Evolutionary conservation across 2,797 vertebrate species (phyloP), one percentile per base, ranked within the genome.

Genomic region (Natrix natrix): DNA sequence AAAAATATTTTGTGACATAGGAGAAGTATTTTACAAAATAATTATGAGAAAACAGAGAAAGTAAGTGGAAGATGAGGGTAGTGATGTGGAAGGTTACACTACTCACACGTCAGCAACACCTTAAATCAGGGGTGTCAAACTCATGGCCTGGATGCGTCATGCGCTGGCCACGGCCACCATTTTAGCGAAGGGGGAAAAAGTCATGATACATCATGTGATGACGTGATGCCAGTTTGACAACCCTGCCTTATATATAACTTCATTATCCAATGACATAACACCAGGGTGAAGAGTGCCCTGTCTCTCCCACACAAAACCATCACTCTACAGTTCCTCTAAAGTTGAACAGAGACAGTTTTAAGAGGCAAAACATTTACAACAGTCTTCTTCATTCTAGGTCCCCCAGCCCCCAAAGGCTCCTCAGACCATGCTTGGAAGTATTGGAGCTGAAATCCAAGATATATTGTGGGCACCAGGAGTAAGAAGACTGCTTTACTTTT

Each of bases 11-110:
- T 96, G 96, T 97, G 96, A 96, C 96, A 96, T 95, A 97, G 97
- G 97, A 98, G 97, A 98, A 97, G 91, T 96, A 95, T 97, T 97
- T 97, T 98, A 20, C 97, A 97, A 98, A 98, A 97, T 96, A 97
- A 94, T 97, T 97, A 94, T 97, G 97, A 90, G 96, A 97, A 98
- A 97, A 97, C 32, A 17, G 93, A 95, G 95, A 92, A 95, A 63
- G 88, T 91, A 95, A 60, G 89, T 66, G 89, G 91, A 96, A 92
- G 95, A 90, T 94, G 87, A 95, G 74, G 92, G 69, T 93, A 92
- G 94, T 95, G 95, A 95, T 69, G 95, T 94, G 96, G 96, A 96
- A 96, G 97, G 97, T 96, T 95, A 96, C 97, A 96, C 97, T 97
- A 97, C 97, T 97, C 97, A 95, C 92, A 95, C 89, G 95, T 97